These are phyloP conservation scores for Ormia ochracea DNA, from an alignment of 2,888 invertebrate genomes.

Conservation along the genomic window DNA sequence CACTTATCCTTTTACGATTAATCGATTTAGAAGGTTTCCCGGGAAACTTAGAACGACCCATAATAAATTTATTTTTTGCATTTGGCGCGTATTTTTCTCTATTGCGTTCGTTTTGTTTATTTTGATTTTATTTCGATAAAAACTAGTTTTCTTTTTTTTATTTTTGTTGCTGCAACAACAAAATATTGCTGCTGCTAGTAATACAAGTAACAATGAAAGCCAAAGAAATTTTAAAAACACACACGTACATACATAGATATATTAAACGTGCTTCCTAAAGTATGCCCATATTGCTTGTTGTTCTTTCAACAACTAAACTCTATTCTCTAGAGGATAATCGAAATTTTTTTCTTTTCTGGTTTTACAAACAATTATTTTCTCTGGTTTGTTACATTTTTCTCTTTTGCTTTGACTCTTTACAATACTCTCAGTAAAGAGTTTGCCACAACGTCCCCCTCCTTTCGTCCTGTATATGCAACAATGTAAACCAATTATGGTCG, in stretches of 20 bases:
- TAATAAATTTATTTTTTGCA: conserved; percentile 65
- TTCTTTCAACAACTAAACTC: conserved; percentile 57
- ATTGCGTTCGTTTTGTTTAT: conserved; percentile 16
- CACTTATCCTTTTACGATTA: conserved; percentile 90
- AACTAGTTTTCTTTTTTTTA: conserved; percentile 11
- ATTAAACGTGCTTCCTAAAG: conserved; percentile 23
- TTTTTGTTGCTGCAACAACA: conserved; percentile 3
- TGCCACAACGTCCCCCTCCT: background rate
- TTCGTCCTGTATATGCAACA: conserved; percentile 35
- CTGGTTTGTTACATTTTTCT: background rate
- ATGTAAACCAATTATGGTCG: conserved; percentile 38
- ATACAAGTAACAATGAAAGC: background rate
- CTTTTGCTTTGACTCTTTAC: background rate
- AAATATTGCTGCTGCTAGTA: background rate
- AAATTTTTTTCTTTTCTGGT: conserved; percentile 16
- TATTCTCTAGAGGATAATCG: conserved; percentile 48
- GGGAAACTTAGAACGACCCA: conserved; percentile 82
- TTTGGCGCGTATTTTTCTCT: conserved; percentile 58
- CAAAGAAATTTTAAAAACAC: conserved; percentile 4
- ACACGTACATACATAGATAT: conserved; percentile 6
- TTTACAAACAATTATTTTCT: conserved; percentile 4
- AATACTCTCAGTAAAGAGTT: background rate
- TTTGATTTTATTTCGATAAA: conserved; percentile 1
- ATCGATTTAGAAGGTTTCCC: conserved; percentile 92
- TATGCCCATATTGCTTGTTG: conserved; percentile 46